Evolutionary conservation across 2,888 invertebrate genomes (phyloP).

Genomic region (Lymantria monacha): DNA sequence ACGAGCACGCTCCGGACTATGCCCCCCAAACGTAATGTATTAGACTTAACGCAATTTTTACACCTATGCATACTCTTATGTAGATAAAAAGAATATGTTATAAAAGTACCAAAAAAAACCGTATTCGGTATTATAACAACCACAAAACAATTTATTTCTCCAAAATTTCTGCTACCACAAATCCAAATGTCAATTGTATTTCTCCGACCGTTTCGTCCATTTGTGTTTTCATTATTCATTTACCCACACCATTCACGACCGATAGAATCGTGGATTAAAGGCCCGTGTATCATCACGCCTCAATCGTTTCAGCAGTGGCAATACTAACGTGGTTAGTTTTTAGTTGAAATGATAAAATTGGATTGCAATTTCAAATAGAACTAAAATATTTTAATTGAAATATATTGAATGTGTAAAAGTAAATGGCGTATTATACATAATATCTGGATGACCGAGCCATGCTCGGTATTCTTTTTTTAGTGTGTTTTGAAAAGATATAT

Average conservation of each 20-base stretch:
- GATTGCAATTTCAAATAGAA: background rate
- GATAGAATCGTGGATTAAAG: slow-evolving; percentile 3
- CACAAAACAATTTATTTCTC: too few relatives aligned
- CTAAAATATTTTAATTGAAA: background rate
- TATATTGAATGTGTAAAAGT: slow-evolving; percentile 3
- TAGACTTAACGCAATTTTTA: too few relatives aligned
- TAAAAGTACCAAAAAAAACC: too few relatives aligned
- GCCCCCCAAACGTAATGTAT: too few relatives aligned
- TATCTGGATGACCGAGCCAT: too few relatives aligned
- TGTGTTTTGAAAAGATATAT: too few relatives aligned
- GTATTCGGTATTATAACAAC: too few relatives aligned
- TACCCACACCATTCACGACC: slow-evolving; percentile 5
- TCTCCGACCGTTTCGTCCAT: slow-evolving; percentile 6
- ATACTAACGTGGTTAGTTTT: background rate
- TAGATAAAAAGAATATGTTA: too few relatives aligned
- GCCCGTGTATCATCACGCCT: slow-evolving; percentile 4
- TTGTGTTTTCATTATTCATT: slow-evolving; percentile 16
- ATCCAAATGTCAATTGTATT: slow-evolving; percentile 6
- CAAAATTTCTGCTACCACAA: background rate
- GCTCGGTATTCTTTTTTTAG: too few relatives aligned
- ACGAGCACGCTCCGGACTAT: too few relatives aligned
- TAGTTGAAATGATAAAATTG: background rate
- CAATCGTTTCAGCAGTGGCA: slow-evolving; percentile 4
- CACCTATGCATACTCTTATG: too few relatives aligned
- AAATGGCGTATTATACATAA: slow-evolving; percentile 10